phyloP scores from a whole-genome alignment of 1,140 invertebrate species.

The Stegodyphus mimosarum region DNA sequence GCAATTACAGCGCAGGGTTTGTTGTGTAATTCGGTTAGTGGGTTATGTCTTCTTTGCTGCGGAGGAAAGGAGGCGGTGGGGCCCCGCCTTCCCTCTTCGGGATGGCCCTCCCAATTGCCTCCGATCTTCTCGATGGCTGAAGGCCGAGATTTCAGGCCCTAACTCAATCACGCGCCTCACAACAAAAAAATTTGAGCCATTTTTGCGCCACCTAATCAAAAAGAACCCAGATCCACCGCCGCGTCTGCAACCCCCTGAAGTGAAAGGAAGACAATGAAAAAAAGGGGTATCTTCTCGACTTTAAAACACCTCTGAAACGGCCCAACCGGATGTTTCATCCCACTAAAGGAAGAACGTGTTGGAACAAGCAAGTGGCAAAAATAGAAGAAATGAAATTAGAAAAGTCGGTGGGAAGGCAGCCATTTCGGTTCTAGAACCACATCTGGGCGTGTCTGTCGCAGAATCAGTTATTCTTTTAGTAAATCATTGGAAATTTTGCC shows the following conservation, averaged over 20 bases:
- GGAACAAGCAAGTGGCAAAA: background rate
- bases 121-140: constrained; percentile 23
- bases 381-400: too few species aligned
- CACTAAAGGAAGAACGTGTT: background rate
- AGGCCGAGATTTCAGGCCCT: constrained; percentile 56
- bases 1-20: constrained; percentile 58
- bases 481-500: too few species aligned
- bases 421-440: too few species aligned
- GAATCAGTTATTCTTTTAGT: too few species aligned
- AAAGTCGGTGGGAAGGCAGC: too few species aligned
- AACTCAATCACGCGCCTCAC: constrained; percentile 51
- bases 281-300: background rate
- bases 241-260: constrained; percentile 31
- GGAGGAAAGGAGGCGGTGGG: background rate
- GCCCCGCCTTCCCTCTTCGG: background rate
- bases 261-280: constrained; percentile 24
- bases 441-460: too few species aligned
- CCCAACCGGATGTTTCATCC: too few species aligned
- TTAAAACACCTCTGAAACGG: background rate
- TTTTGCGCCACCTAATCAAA: background rate
- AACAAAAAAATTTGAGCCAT: background rate
- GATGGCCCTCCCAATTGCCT: constrained; percentile 28
- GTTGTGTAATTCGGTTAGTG: constrained; percentile 60
- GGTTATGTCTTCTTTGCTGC: constrained; percentile 44
- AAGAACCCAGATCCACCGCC: constrained; percentile 4